phyloP scores from a whole-genome alignment of 1,140 invertebrate species.

The Mylabris phalerata region DNA sequence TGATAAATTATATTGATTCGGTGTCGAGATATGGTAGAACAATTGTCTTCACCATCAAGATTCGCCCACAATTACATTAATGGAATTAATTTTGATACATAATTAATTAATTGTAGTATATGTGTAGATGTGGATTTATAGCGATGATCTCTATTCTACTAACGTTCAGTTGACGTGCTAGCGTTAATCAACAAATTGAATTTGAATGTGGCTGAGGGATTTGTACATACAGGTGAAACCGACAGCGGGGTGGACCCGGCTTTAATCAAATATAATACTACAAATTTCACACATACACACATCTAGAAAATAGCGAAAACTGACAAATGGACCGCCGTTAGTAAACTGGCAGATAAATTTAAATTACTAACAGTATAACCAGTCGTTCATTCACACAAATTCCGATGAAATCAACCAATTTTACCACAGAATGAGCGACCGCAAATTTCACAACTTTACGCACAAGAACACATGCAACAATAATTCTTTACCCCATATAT shows the following conservation, averaged over 20 bases:
- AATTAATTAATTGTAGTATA: conserved; percentile 18
- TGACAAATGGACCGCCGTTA: conserved; percentile 20
- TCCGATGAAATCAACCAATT: too few relatives aligned
- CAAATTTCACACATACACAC: conserved; percentile 2
- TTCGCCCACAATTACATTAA: conserved; percentile 21
- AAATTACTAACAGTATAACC: conserved; percentile 4
- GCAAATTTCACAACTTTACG: too few relatives aligned
- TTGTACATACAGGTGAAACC: conserved; percentile 20
- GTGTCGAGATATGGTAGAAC: too few relatives aligned
- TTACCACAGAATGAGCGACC: too few relatives aligned
- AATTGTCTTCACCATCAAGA: neutral
- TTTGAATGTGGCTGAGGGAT: conserved; percentile 22
- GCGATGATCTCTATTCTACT: conserved; percentile 22
- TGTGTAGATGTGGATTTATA: conserved; percentile 10
- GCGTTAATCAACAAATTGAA: conserved; percentile 27
- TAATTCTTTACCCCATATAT: too few relatives aligned
- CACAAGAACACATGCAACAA: too few relatives aligned
- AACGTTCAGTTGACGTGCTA: conserved; percentile 22
- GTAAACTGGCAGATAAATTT: conserved; percentile 11
- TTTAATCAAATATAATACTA: conserved; percentile 15
- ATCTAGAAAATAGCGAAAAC: neutral
- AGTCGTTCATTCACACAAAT: neutral
- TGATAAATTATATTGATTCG: too few relatives aligned
- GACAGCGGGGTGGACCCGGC: conserved; percentile 2
- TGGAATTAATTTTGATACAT: conserved; percentile 27